Evolutionary conservation across 2,113 vertebrate species (phyloP).

Genomic region (Corythornis cristatus): DNA sequence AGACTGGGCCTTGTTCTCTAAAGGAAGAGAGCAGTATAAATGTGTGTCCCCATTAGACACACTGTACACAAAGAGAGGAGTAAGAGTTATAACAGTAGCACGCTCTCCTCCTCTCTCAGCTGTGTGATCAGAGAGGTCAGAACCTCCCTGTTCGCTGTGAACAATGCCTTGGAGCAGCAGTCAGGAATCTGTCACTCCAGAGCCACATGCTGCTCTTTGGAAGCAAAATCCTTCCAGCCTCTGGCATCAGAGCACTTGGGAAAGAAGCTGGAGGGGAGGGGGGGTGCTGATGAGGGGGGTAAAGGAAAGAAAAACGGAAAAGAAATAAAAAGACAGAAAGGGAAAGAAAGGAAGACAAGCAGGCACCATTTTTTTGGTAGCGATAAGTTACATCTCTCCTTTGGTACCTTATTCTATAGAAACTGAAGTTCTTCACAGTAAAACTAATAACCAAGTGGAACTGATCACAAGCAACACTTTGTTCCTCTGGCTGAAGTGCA

Average conservation of each 20-base stretch:
- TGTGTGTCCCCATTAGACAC: not conserved
- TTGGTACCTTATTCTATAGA: not conserved
- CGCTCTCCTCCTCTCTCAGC: conserved; percentile 47
- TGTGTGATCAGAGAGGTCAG: conserved; percentile 65
- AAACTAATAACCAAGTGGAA: conserved; percentile 23
- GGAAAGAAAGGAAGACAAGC: not conserved
- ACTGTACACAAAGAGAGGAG: conserved; percentile 6
- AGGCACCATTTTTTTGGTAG: conserved; percentile 21
- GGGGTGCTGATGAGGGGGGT: not conserved
- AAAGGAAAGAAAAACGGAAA: not conserved
- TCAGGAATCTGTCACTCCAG: conserved; percentile 66
- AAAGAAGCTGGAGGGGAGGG: not conserved
- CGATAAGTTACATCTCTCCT: not conserved
- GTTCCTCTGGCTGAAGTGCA: conserved; percentile 29
- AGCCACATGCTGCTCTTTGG: conserved; percentile 70
- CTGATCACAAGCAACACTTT: conserved; percentile 41
- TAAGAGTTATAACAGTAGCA: conserved; percentile 34
- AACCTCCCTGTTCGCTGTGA: conserved; percentile 18
- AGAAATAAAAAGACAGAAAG: not conserved
- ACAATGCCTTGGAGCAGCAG: conserved; percentile 71
- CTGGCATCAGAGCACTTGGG: conserved; percentile 42
- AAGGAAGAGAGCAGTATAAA: not conserved
- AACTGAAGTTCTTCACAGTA: conserved; percentile 1
- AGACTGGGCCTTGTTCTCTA: not conserved
- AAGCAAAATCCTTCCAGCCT: conserved; percentile 62